A percentile compares a stretch with the other conserved stretches of the same genome.
Evolutionary conservation across 2,888 invertebrate genomes (phyloP).

Genomic region (Agrotis clavis): DNA sequence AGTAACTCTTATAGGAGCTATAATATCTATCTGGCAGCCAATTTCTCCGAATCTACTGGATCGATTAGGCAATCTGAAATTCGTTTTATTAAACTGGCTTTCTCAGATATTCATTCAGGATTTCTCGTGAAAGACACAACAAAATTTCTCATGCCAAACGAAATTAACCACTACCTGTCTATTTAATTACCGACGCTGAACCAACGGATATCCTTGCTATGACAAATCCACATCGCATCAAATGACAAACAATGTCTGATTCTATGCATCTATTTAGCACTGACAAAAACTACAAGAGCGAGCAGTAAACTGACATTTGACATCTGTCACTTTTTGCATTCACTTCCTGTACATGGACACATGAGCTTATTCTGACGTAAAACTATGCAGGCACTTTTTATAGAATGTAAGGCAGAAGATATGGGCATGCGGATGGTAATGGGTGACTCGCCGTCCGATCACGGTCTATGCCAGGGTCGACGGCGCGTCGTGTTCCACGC

Average conservation of each 20-base stretch:
- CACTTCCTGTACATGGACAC: slow-evolving; percentile 31
- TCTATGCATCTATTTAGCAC: slow-evolving; percentile 22
- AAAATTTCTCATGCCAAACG: slow-evolving; percentile 5
- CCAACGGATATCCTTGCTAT: slow-evolving; percentile 29
- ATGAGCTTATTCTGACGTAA: slow-evolving; percentile 8
- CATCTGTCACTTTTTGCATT: slow-evolving; percentile 40
- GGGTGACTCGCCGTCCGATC: no score
- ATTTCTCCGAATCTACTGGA: neutral
- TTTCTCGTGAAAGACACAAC: slow-evolving; percentile 7
- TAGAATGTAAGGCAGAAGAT: neutral
- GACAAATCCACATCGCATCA: slow-evolving; percentile 17
- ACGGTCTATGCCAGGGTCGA: no score
- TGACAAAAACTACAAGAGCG: slow-evolving; percentile 12
- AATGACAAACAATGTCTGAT: slow-evolving; percentile 25
- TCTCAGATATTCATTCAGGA: neutral
- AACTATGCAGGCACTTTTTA: slow-evolving; percentile 23
- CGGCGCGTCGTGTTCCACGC: no score
- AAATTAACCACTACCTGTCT: slow-evolving; percentile 20
- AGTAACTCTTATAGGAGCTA: neutral
- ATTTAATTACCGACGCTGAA: slow-evolving; percentile 24
- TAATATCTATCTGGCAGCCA: neutral
- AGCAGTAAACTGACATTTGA: slow-evolving; percentile 19
- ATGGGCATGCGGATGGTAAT: neutral
- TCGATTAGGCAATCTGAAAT: neutral
- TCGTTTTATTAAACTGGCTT: neutral